Conservation (phyloP, 2,113 vertebrate species). For the Coturnix japonica region DNA sequence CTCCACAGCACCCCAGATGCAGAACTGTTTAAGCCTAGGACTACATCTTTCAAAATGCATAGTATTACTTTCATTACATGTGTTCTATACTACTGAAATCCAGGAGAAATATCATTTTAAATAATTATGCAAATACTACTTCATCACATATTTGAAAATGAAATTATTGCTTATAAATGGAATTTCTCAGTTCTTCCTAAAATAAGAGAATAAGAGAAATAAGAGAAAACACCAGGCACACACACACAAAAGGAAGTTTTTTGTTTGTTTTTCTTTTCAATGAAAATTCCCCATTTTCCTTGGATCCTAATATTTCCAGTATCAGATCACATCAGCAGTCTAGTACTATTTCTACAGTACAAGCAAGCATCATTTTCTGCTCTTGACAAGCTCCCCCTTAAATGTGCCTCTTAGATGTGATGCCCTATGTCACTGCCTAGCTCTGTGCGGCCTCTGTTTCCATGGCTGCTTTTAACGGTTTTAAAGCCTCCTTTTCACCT, state of each 20-base stretch:
- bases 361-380: slow-evolving; percentile 52
- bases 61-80: background rate
- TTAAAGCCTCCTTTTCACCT: slow-evolving; percentile 64
- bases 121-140: background rate
- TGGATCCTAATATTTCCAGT: slow-evolving; percentile 17
- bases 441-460: slow-evolving; percentile 65
- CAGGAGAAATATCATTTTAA: background rate
- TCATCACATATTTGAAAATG: background rate
- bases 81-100: background rate
- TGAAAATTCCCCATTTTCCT: slow-evolving; percentile 21
- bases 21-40: background rate
- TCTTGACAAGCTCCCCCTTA: slow-evolving; percentile 64
- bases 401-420: slow-evolving; percentile 62
- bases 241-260: too few species aligned
- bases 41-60: background rate
- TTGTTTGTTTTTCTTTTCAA: background rate
- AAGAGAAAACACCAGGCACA: background rate
- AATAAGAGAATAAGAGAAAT: background rate
- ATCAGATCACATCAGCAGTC: slow-evolving; percentile 20
- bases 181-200: background rate
- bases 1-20: background rate
- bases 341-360: slow-evolving; percentile 17
- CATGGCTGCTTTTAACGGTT: slow-evolving; percentile 70
- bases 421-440: slow-evolving; percentile 64
- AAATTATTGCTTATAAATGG: background rate